Conservation (phyloP, 2,113 vertebrate genomes). For the Pionites leucogaster region DNA sequence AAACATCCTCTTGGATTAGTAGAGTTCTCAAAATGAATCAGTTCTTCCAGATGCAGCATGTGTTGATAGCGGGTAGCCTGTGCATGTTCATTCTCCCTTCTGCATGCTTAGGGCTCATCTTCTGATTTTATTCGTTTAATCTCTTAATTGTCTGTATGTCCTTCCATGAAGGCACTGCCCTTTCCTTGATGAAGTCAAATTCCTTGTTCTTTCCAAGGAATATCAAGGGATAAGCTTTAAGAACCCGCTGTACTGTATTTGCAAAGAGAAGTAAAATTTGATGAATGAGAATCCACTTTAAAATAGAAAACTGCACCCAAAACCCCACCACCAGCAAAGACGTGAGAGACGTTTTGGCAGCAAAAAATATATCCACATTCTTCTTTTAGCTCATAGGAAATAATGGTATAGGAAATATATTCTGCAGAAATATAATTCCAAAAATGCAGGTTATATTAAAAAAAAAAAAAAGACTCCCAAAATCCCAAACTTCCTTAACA, state of each 20-base stretch:
- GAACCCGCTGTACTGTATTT: background rate
- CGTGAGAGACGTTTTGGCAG: background rate
- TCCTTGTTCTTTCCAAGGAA: background rate
- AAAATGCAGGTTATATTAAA: background rate
- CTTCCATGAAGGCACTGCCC: background rate
- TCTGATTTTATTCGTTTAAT: background rate
- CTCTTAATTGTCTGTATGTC: background rate
- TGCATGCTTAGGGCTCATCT: background rate
- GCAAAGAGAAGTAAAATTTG: background rate
- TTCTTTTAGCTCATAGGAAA: background rate
- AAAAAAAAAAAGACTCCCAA: background rate
- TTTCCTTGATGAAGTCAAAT: background rate
- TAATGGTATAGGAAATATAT: background rate
- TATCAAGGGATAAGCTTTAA: background rate
- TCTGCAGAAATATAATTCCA: background rate
- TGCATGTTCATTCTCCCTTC: background rate
- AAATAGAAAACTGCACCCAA: background rate
- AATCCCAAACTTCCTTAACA: background rate
- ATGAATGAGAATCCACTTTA: background rate
- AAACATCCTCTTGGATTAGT: background rate
- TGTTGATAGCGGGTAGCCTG: background rate
- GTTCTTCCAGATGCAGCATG: background rate
- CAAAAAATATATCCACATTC: background rate
- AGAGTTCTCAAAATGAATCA: background rate
- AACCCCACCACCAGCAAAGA: background rate